phyloP scores from a whole-genome alignment of 92 coral and sea anemone genomes.

The Bergia puertoricense region DNA sequence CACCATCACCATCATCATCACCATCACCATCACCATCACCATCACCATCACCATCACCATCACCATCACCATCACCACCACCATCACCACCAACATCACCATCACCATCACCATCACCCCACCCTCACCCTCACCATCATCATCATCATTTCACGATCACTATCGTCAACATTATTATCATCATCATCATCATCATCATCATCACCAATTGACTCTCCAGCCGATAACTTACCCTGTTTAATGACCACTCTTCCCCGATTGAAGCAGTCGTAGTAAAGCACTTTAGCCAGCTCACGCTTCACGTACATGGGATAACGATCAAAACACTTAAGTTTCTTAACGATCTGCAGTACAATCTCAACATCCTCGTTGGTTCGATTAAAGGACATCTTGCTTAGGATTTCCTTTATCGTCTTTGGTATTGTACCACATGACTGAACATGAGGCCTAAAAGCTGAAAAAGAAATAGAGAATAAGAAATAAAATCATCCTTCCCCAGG shows the following conservation, averaged over 20 bases:
- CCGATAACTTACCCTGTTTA: constrained; percentile 76
- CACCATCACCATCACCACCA: no score
- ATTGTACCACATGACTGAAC: constrained; percentile 89
- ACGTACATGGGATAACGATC: constrained; percentile 85
- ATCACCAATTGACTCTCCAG: not conserved
- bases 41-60: no score
- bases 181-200: no score
- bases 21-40: no score
- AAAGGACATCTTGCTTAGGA: constrained; percentile 70
- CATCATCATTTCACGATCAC: no score
- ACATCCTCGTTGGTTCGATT: constrained; percentile 81
- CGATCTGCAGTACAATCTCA: constrained; percentile 76
- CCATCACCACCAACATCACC: no score
- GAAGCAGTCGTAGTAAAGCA: constrained; percentile 76
- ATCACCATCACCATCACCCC: no score
- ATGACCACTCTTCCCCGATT: constrained; percentile 78
- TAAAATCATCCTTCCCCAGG: no score
- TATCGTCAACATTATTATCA: no score
- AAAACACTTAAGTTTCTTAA: constrained; percentile 88
- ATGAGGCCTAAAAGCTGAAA: constrained; percentile 86
- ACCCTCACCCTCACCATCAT: no score
- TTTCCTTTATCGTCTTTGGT: constrained; percentile 61
- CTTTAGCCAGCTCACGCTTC: constrained; percentile 88
- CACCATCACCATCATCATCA: no score
- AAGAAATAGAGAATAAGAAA: not conserved